Evolutionary conservation across 2,888 invertebrate genomes (phyloP), one percentile per base, ranked within the genome.

Genomic region (Leptura quadrifasciata): DNA sequence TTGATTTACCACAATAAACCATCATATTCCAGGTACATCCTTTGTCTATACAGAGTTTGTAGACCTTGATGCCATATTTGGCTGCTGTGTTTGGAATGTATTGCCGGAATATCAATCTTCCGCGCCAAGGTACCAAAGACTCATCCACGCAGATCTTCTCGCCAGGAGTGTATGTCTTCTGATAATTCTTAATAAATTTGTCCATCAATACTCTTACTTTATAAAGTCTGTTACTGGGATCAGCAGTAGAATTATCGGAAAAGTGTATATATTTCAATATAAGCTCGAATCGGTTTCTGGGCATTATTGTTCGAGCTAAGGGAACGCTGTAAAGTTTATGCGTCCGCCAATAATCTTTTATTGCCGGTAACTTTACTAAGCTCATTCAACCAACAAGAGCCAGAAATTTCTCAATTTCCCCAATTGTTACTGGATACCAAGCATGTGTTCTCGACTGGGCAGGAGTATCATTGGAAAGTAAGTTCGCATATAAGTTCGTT

Each of bases 111-210:
- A 76, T 71, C 27, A 78, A 54, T 17, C 72, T 57, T 74, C 74
- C 78, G n/a, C 69, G 60, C 57, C 72, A 75, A 60, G 77, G 77
- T 69, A 77, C 65, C 70, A 73, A 70, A 18, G 70, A 73, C 57
- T 70, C 72, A 35, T 79, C 79, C 12, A 75, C 63, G 39, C 75
- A 77, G 18, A 75, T 71, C 47, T 69, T 74, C 68, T 75, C 78
- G 74, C 75, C 81, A n/a, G 78, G 79, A 60, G 77, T 80, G 63
- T 80, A 76, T n/a, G 64, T 31, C n/a, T 61, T 74, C 61, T 75
- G 15, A 31, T 18, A 77, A 68, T 72, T 77, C 31, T 55, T 12
- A 31, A 77, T 55, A 17, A 69, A 75, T 72, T 67, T 39, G 60
- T 67, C 52, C 0, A 74, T 12, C 10, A 76, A 3, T 6, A n/a